phyloP scores from a whole-genome alignment of 2,113 vertebrate species.

The Stigmatopora nigra region DNA sequence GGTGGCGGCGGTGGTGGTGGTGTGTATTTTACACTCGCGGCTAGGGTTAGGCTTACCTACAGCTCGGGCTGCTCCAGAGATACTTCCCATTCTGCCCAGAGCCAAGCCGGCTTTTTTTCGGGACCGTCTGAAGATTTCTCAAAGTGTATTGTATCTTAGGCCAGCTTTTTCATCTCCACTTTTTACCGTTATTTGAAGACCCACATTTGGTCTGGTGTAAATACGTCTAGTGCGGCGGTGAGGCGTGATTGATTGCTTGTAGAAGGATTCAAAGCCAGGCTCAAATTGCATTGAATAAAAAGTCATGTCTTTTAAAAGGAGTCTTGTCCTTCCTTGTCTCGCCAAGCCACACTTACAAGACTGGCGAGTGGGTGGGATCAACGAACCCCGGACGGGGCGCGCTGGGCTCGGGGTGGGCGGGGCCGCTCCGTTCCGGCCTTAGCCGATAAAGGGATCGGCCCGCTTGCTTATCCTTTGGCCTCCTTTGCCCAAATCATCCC shows the following conservation, averaged over 20 bases:
- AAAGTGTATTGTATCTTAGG: conserved; percentile 44
- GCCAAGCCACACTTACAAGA: no score
- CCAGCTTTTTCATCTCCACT: conserved; percentile 33
- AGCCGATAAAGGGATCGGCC: conserved; percentile 63
- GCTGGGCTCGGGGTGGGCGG: conserved; percentile 22
- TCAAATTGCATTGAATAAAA: conserved; percentile 41
- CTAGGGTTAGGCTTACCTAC: no score
- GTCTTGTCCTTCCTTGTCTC: background rate
- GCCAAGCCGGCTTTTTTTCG: no score
- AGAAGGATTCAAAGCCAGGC: conserved; percentile 43
- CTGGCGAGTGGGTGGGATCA: no score
- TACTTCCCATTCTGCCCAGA: no score
- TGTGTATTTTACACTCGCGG: no score
- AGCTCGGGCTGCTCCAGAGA: no score
- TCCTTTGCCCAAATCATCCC: conserved; percentile 56
- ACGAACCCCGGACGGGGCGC: conserved; percentile 27
- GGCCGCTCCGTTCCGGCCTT: conserved; percentile 40
- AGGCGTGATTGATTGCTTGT: conserved; percentile 9
- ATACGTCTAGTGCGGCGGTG: conserved; percentile 38
- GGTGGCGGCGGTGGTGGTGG: background rate
- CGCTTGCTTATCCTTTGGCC: conserved; percentile 40
- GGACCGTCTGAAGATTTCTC: conserved; percentile 24
- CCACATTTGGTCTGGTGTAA: conserved; percentile 47
- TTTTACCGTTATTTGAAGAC: conserved; percentile 48
- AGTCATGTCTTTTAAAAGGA: conserved; percentile 52